These are phyloP conservation scores for Drosophila guanche DNA, from an alignment of 1,140 invertebrate genomes.

Conservation along the genomic window DNA sequence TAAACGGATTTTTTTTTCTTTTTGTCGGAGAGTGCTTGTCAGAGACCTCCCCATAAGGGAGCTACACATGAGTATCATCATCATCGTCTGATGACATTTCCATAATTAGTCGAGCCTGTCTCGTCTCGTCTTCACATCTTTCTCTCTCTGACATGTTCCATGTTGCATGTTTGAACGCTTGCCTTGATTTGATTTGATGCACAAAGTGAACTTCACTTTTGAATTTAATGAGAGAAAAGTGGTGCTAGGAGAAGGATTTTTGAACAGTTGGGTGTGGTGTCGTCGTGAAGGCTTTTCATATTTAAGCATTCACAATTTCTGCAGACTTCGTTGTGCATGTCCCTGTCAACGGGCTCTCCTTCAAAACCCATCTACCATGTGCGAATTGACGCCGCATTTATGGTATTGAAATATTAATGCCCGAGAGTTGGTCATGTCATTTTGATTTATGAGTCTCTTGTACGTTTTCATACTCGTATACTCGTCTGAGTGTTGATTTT, in stretches of 20 bases:
- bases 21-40: neutral
- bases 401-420: constrained; percentile 81
- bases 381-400: constrained; percentile 80
- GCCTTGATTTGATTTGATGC: constrained; percentile 78
- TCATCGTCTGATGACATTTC: constrained; percentile 74
- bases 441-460: constrained; percentile 73
- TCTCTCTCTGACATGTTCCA: neutral
- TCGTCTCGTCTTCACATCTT: constrained; percentile 40
- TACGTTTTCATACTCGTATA: constrained; percentile 35
- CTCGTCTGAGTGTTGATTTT: constrained; percentile 1
- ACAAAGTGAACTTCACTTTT: constrained; percentile 50
- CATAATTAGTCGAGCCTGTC: constrained; percentile 79
- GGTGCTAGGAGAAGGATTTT: neutral
- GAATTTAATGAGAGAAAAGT: constrained; percentile 12
- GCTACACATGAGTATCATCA: constrained; percentile 6
- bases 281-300: constrained; percentile 51
- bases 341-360: constrained; percentile 59
- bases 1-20: constrained; percentile 53
- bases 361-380: constrained; percentile 50
- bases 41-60: constrained; percentile 55
- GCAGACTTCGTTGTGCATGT: constrained; percentile 69
- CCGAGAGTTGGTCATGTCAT: constrained; percentile 74
- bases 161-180: constrained; percentile 65
- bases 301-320: constrained; percentile 78
- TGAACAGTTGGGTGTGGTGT: constrained; percentile 21